A percentile compares a stretch with the other conserved stretches of the same genome.
Conservation (phyloP, 2,797 vertebrate genomes). For the Oreochromis grahami region DNA sequence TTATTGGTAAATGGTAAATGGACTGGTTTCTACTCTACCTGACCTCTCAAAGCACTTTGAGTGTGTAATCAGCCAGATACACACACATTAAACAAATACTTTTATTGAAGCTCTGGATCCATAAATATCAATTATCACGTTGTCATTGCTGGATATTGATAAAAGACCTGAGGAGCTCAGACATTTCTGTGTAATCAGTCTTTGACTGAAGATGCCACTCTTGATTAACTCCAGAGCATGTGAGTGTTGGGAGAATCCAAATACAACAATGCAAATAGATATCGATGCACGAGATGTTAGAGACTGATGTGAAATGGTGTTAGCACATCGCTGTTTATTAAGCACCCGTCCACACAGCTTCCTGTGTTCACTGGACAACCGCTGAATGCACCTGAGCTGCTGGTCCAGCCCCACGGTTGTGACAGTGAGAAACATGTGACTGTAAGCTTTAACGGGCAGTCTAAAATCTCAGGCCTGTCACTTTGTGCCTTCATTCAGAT, state of each 20-base stretch:
- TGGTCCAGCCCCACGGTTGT: not conserved
- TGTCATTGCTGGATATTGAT: not conserved
- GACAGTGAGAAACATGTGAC: slow-evolving; percentile 23
- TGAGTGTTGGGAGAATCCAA: not conserved
- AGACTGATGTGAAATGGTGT: not conserved
- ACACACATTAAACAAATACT: not conserved
- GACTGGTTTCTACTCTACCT: not conserved
- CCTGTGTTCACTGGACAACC: not conserved
- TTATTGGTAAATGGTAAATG: not conserved
- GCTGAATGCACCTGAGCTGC: not conserved
- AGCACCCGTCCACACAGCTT: not conserved
- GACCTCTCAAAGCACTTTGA: not conserved
- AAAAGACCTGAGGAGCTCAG: not conserved
- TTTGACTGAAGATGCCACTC: not conserved
- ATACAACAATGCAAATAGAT: not conserved
- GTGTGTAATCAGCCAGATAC: not conserved
- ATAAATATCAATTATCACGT: not conserved
- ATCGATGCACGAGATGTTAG: not conserved
- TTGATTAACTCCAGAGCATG: not conserved
- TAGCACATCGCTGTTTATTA: not conserved
- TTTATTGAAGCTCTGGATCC: not conserved
- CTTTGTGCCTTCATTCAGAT: slow-evolving; percentile 46
- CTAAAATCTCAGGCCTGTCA: slow-evolving; percentile 38
- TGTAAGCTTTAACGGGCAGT: slow-evolving; percentile 28
- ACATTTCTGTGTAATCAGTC: not conserved